Evolutionary conservation across 2,113 vertebrate genomes (phyloP).

Genomic region (Arothron firmamentum): DNA sequence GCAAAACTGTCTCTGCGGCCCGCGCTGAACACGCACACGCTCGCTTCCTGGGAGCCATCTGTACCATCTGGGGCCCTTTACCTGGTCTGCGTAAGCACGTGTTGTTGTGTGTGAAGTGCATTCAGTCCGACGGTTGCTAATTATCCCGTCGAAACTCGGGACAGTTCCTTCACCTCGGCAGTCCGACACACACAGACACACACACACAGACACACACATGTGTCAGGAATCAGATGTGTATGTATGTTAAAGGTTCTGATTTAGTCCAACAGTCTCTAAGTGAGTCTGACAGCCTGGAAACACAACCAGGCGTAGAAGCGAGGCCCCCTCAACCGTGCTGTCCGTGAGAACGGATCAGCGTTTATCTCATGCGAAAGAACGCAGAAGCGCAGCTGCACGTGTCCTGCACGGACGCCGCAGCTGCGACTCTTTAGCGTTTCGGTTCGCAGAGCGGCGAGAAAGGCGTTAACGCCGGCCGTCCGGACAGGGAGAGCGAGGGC

Average conservation of each 20-base stretch:
- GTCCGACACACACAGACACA: too few relatives aligned
- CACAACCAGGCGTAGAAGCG: too few relatives aligned
- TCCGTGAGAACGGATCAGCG: slow-evolving; percentile 48
- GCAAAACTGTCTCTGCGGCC: neutral
- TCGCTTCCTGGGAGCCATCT: slow-evolving; percentile 50
- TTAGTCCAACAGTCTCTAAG: too few relatives aligned
- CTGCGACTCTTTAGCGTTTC: slow-evolving; percentile 28
- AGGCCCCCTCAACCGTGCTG: slow-evolving; percentile 14
- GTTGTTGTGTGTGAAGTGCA: slow-evolving; percentile 11
- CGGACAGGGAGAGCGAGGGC: too few relatives aligned
- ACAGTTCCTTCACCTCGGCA: too few relatives aligned
- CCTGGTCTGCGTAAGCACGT: slow-evolving; percentile 22
- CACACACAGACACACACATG: too few relatives aligned
- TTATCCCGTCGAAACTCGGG: neutral
- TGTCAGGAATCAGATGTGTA: too few relatives aligned
- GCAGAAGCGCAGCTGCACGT: slow-evolving; percentile 53
- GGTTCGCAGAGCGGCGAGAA: too few relatives aligned
- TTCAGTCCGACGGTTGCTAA: neutral
- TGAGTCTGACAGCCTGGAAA: too few relatives aligned
- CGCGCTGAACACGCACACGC: slow-evolving; percentile 32
- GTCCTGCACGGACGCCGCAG: slow-evolving; percentile 50
- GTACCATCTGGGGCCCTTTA: slow-evolving; percentile 55
- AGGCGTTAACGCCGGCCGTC: too few relatives aligned
- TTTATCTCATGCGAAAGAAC: slow-evolving; percentile 47
- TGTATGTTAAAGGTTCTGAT: too few relatives aligned